These are phyloP conservation scores for Macaca nemestrina DNA, from an alignment of 2,113 vertebrate species.

Conservation along the genomic window DNA sequence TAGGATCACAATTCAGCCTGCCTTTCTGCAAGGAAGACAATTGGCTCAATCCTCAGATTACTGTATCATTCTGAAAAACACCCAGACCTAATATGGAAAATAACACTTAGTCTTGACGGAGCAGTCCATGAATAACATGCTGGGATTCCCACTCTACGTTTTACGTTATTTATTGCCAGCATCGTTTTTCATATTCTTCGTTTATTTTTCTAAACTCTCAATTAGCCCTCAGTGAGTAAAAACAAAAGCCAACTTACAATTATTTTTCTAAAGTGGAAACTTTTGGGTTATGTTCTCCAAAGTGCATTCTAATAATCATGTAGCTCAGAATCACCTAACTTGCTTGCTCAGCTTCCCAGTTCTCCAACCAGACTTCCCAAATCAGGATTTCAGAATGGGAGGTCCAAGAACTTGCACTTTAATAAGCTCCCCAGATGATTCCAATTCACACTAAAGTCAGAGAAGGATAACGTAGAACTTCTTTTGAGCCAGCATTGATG, in stretches of 20 bases:
- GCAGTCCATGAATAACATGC: background rate
- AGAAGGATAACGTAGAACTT: accelerated
- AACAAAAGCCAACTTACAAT: background rate
- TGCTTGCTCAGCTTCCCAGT: too few relatives aligned
- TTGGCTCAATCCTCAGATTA: background rate
- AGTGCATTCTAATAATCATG: background rate
- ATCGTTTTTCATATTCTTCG: background rate
- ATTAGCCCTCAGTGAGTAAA: background rate
- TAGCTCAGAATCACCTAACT: background rate
- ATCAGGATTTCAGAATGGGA: background rate
- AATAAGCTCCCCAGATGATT: background rate
- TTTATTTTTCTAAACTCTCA: background rate
- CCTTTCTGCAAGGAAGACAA: slow-evolving; percentile 86
- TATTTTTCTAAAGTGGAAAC: background rate
- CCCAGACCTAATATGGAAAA: background rate
- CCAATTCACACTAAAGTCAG: background rate
- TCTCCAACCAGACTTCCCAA: background rate
- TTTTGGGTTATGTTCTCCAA: background rate
- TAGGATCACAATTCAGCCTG: slow-evolving; percentile 96
- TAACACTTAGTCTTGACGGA: background rate
- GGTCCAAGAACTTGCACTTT: background rate
- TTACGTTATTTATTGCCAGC: background rate
- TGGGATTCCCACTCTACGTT: background rate
- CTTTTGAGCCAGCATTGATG: background rate
- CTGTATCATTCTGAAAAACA: background rate